Percentiles rank a stretch among this genome's conserved stretches.
These are phyloP conservation scores for Pachycephala philippinensis DNA, from an alignment of 2,113 vertebrate species.

Conservation along the genomic window DNA sequence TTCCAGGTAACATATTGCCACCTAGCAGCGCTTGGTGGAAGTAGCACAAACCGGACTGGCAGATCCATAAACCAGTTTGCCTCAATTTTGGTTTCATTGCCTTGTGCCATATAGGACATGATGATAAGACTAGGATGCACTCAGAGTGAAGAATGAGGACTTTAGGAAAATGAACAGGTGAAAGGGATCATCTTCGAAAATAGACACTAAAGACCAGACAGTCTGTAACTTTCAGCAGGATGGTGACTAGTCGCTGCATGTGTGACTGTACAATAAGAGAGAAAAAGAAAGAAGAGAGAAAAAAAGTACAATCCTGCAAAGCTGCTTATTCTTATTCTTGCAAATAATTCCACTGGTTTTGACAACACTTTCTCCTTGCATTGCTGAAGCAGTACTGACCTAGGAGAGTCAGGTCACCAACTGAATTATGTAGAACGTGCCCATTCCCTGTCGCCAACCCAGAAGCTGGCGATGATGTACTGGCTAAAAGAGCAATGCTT, in stretches of 20 bases:
- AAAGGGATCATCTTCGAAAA: not conserved
- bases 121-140: not conserved
- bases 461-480: not conserved
- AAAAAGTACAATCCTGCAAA: not conserved
- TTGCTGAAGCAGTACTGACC: not conserved
- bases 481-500: not conserved
- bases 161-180: not conserved
- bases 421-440: not conserved
- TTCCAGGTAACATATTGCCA: conserved; percentile 50
- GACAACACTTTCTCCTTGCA: not conserved
- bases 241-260: not conserved
- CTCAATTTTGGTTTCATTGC: not conserved
- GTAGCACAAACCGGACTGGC: not conserved
- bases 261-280: not conserved
- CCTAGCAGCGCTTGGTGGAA: conserved; percentile 33
- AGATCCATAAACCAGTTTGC: not conserved
- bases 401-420: not conserved
- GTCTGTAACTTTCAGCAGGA: not conserved
- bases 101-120: accelerated
- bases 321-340: not conserved
- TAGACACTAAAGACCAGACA: not conserved
- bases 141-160: not conserved
- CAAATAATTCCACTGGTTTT: not conserved
- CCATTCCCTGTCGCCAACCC: not conserved
- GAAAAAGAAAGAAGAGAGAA: not conserved